Conservation (phyloP, 1,140 invertebrate species). For the Macrobrachium rosenbergii region DNA sequence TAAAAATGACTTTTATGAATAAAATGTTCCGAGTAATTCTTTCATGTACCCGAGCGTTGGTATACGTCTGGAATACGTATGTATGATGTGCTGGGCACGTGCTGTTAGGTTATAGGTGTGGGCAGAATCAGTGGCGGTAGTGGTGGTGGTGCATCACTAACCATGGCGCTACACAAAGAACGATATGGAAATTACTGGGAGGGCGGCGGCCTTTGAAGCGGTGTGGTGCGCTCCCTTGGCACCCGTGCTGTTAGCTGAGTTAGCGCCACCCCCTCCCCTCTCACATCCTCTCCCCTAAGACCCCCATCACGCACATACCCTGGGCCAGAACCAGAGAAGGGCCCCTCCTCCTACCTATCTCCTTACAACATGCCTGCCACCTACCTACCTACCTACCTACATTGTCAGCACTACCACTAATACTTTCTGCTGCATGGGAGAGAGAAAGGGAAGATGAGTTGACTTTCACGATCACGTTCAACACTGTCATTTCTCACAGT, state of each 20-base stretch:
- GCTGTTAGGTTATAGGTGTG: too few species aligned
- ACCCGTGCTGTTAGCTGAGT: slow-evolving; percentile 59
- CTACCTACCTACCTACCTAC: neutral
- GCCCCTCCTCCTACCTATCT: slow-evolving; percentile 3
- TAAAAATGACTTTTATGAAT: too few species aligned
- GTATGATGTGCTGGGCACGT: too few species aligned
- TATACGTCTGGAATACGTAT: too few species aligned
- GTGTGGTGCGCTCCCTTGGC: slow-evolving; percentile 58
- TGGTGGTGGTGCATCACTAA: slow-evolving; percentile 27
- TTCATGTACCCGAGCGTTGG: too few species aligned
- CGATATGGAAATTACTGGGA: slow-evolving; percentile 62
- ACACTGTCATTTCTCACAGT: too few species aligned
- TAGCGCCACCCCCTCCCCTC: slow-evolving; percentile 39
- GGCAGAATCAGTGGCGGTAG: neutral
- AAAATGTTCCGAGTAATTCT: too few species aligned
- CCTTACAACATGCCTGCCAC: neutral
- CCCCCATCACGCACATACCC: neutral
- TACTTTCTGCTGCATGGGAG: neutral
- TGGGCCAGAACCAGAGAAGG: neutral
- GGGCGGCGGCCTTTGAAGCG: slow-evolving; percentile 62
- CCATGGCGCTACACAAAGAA: slow-evolving; percentile 56
- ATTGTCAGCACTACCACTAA: neutral
- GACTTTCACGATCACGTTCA: too few species aligned
- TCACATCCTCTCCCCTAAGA: neutral
- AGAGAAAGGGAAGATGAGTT: too few species aligned